These are phyloP conservation scores for Megaleporinus macrocephalus DNA, from an alignment of 2,113 vertebrate species.

Conservation along the genomic window DNA sequence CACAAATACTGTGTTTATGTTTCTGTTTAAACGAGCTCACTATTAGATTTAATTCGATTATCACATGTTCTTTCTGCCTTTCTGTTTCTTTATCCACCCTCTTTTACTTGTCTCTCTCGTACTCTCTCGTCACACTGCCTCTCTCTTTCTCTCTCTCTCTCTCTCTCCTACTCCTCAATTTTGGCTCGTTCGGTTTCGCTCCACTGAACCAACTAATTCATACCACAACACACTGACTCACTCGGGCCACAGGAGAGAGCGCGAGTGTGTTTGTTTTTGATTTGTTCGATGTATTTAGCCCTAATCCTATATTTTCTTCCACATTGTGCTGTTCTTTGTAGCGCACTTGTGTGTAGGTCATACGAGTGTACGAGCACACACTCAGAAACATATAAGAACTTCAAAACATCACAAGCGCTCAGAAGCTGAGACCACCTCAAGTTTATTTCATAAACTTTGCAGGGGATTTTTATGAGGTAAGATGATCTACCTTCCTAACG, in stretches of 20 bases:
- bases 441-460: neutral
- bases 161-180: slow-evolving; percentile 22
- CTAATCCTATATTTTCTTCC: slow-evolving; percentile 15
- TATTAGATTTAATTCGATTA: slow-evolving; percentile 78
- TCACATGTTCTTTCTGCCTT: slow-evolving; percentile 22
- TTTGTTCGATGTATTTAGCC: slow-evolving; percentile 12
- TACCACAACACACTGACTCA: slow-evolving; percentile 54
- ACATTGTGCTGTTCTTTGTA: neutral
- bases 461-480: too few species aligned
- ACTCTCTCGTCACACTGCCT: neutral
- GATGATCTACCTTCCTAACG: too few species aligned
- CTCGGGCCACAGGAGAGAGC: slow-evolving; percentile 8
- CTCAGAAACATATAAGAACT: slow-evolving; percentile 13
- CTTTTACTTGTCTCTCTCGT: neutral
- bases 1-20: too few species aligned
- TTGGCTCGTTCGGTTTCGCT: slow-evolving; percentile 69
- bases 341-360: neutral
- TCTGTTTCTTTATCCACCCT: neutral
- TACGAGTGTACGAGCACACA: slow-evolving; percentile 3
- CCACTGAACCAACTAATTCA: slow-evolving; percentile 74
- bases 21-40: slow-evolving; percentile 67
- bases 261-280: slow-evolving; percentile 9
- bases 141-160: neutral
- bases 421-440: neutral
- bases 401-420: neutral